These are phyloP conservation scores for Heliconius erato DNA, from an alignment of 2,888 invertebrate species.

Conservation along the genomic window DNA sequence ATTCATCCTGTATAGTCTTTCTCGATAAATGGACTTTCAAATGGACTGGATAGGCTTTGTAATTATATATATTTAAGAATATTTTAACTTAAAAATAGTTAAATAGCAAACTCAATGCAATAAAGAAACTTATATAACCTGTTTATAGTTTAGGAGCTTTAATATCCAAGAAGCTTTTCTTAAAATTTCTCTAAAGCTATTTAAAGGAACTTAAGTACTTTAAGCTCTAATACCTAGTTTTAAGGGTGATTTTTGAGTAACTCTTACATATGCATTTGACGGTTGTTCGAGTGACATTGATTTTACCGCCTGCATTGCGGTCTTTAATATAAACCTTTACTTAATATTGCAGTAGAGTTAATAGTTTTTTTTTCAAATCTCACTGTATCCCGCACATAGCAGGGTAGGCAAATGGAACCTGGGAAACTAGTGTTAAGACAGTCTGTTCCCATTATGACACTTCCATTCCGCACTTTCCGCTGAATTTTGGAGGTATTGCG, in stretches of 20 bases:
- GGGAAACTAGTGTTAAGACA: no score
- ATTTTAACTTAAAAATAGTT: background rate
- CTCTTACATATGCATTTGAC: conserved; percentile 22
- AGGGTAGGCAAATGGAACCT: no score
- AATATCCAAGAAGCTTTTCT: conserved; percentile 18
- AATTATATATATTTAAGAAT: background rate
- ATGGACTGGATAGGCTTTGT: no score
- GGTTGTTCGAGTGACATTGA: conserved; percentile 31
- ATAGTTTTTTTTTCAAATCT: background rate
- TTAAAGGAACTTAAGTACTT: background rate
- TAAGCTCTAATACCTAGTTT: background rate
- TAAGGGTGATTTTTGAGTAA: conserved; percentile 13
- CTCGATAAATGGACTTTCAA: no score
- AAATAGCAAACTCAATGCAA: background rate
- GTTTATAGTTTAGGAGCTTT: conserved; percentile 1
- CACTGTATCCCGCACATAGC: no score
- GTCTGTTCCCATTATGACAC: no score
- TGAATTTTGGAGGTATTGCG: no score
- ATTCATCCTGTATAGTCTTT: no score
- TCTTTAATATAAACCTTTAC: conserved; percentile 25
- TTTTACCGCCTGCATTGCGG: conserved; percentile 32
- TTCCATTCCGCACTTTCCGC: no score
- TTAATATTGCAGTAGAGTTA: conserved; percentile 17
- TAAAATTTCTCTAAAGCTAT: conserved; percentile 7
- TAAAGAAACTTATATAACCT: conserved; percentile 1